A percentile compares a stretch with the other conserved stretches of the same genome.
phyloP scores from a whole-genome alignment of 2,797 vertebrate species.

The Diplodus sargus region DNA sequence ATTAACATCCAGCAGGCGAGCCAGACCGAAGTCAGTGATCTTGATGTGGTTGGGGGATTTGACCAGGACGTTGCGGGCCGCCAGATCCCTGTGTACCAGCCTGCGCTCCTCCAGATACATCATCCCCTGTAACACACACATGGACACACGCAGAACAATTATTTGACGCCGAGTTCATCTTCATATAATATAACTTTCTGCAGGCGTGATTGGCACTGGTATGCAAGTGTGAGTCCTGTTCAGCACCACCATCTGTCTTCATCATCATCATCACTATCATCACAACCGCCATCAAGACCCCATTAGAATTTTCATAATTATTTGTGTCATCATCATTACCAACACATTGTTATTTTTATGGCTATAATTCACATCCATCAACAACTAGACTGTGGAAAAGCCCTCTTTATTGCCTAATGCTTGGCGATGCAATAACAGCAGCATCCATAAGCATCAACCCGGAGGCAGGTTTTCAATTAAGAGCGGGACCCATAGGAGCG shows the following conservation, averaged over 20 bases:
- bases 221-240: slow-evolving; percentile 20
- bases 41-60: slow-evolving; percentile 99
- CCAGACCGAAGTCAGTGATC: slow-evolving; percentile 98
- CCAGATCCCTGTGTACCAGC: slow-evolving; percentile 96
- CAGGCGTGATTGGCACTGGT: background rate
- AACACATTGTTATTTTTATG: slow-evolving; percentile 69
- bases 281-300: slow-evolving; percentile 42
- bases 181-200: slow-evolving; percentile 3
- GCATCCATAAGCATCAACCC: slow-evolving; percentile 53
- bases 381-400: slow-evolving; percentile 56
- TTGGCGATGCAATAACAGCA: slow-evolving; percentile 56
- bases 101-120: slow-evolving; percentile 98
- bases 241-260: slow-evolving; percentile 58
- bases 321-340: slow-evolving; percentile 69
- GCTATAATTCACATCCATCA: slow-evolving; percentile 64
- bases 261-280: slow-evolving; percentile 51
- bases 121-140: slow-evolving; percentile 90
- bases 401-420: slow-evolving; percentile 54
- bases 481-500: slow-evolving; percentile 37
- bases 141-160: background rate
- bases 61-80: slow-evolving; percentile 96
- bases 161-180: background rate
- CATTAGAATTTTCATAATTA: slow-evolving; percentile 62
- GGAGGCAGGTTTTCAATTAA: slow-evolving; percentile 63
- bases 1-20: slow-evolving; percentile 95